Evolutionary conservation across 1,140 invertebrate species (phyloP).

Genomic region (Hermatobates lingyangjiaoensis): DNA sequence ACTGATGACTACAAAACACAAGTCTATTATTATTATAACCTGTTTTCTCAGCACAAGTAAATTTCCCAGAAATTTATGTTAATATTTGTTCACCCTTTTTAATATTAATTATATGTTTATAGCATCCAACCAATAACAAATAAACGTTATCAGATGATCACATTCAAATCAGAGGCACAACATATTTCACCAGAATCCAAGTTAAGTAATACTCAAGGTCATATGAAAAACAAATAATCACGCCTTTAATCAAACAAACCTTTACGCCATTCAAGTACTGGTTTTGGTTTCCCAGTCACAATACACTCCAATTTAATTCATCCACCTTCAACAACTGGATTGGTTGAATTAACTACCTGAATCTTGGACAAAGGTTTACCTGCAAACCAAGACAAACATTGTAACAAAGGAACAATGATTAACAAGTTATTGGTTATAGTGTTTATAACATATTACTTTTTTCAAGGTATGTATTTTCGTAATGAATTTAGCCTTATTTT

Average conservation of each 20-base stretch:
- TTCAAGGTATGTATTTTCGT: too few species aligned
- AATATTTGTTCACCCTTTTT: background rate
- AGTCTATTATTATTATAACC: too few species aligned
- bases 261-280: slow-evolving; percentile 39
- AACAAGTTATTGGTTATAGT: too few species aligned
- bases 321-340: slow-evolving; percentile 56
- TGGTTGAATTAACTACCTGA: slow-evolving; percentile 20
- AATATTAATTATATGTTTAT: background rate
- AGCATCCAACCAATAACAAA: background rate
- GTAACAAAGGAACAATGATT: too few species aligned
- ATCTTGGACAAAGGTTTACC: slow-evolving; percentile 36
- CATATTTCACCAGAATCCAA: background rate
- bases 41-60: too few species aligned
- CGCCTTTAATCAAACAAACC: slow-evolving; percentile 19
- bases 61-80: background rate
- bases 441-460: too few species aligned
- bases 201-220: too few species aligned
- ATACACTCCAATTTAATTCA: slow-evolving; percentile 43
- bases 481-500: too few species aligned
- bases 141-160: slow-evolving; percentile 3
- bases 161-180: background rate
- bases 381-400: slow-evolving; percentile 20
- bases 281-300: slow-evolving; percentile 35
- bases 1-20: too few species aligned
- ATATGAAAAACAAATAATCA: too few species aligned